phyloP scores from a whole-genome alignment of 2,888 invertebrate species.

The Sipunculus nudus region DNA sequence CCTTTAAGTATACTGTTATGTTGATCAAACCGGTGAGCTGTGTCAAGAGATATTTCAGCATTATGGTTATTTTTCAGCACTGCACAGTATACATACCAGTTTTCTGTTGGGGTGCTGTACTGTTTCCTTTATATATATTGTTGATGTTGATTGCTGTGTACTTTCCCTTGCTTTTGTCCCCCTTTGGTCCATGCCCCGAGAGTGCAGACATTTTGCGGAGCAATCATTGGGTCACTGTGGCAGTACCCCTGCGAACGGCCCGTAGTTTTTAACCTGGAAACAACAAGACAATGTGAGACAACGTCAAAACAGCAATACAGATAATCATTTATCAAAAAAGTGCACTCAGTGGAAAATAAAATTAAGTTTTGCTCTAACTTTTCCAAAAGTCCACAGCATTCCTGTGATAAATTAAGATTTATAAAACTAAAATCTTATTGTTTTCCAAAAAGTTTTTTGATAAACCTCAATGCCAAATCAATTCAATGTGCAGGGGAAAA shows the following conservation, averaged over 20 bases:
- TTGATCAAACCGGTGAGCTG: background rate
- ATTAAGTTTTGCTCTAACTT: too few relatives aligned
- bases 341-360: too few relatives aligned
- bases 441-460: too few relatives aligned
- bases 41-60: background rate
- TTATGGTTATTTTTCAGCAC: background rate
- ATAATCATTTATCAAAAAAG: too few relatives aligned
- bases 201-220: conserved; percentile 96
- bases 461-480: too few relatives aligned
- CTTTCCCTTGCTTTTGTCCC: conserved; percentile 92
- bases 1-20: background rate
- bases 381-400: too few relatives aligned
- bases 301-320: too few relatives aligned
- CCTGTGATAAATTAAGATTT: too few relatives aligned
- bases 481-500: too few relatives aligned
- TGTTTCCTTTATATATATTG: conserved; percentile 84
- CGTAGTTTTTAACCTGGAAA: conserved; percentile 59
- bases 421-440: too few relatives aligned
- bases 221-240: conserved; percentile 82
- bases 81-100: conserved; percentile 53
- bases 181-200: conserved; percentile 84
- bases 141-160: conserved; percentile 98
- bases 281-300: background rate
- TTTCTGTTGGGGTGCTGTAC: conserved; percentile 67
- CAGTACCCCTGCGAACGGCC: conserved; percentile 79